phyloP scores from a whole-genome alignment of 2,113 vertebrate genomes.

The Eudyptes chrysolophus region DNA sequence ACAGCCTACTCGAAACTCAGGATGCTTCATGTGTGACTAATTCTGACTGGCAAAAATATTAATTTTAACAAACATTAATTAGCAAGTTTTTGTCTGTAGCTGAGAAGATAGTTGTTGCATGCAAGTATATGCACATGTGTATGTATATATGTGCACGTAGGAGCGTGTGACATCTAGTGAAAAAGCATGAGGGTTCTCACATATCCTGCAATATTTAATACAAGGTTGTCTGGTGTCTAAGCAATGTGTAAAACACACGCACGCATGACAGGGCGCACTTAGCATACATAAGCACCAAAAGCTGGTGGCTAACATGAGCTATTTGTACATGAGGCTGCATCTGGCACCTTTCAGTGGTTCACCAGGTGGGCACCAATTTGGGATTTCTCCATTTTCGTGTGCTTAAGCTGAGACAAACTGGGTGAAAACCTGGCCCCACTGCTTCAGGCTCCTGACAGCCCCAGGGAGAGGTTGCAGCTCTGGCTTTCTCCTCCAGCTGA shows the following conservation, averaged over 20 bases:
- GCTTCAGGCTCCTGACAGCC: neutral
- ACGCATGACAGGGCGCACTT: fast-evolving
- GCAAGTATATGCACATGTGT: fast-evolving
- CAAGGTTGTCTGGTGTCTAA: neutral
- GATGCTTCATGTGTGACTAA: conserved; percentile 36
- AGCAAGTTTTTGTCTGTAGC: neutral
- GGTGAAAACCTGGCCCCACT: neutral
- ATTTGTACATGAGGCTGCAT: fast-evolving
- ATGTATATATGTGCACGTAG: fast-evolving
- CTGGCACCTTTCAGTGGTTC: neutral
- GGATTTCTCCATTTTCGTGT: neutral
- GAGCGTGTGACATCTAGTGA: fast-evolving
- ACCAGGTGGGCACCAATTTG: neutral
- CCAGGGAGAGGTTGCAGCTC: neutral
- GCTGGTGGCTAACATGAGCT: neutral
- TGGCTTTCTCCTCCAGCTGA: neutral
- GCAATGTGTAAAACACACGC: neutral
- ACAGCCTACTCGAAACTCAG: neutral
- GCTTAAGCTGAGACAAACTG: neutral
- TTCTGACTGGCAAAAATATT: conserved; percentile 53
- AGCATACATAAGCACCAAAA: neutral
- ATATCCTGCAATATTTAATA: neutral
- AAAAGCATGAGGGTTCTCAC: neutral
- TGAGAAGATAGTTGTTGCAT: neutral
- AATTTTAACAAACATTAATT: conserved; percentile 52